A percentile compares a stretch with the other conserved stretches of the same genome.
Evolutionary conservation across 1,140 invertebrate genomes (phyloP).

Genomic region (Scaptomyza pallida): DNA sequence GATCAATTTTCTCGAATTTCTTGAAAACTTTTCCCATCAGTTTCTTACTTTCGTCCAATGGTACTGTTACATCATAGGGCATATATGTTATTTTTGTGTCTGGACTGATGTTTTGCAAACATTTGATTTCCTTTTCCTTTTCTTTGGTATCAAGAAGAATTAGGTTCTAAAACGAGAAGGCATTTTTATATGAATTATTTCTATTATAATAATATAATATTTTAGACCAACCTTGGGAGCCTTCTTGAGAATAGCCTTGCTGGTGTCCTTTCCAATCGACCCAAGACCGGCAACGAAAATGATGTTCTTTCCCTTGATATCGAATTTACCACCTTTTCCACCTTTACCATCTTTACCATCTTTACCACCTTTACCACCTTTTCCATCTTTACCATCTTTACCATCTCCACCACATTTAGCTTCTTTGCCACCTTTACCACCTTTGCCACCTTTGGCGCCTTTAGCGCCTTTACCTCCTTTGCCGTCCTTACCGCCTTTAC

Average conservation of each 20-base stretch:
- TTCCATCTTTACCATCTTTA: not conserved
- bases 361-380: not conserved
- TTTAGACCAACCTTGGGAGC: constrained; percentile 55
- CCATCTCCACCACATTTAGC: too few relatives aligned
- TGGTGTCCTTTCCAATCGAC: constrained; percentile 74
- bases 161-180: constrained; percentile 47
- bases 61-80: constrained; percentile 72
- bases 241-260: constrained; percentile 56
- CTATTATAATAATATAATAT: not conserved
- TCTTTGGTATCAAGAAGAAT: constrained; percentile 72
- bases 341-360: not conserved
- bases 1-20: constrained; percentile 69
- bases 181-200: not conserved
- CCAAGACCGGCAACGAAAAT: constrained; percentile 77
- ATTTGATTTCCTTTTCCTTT: constrained; percentile 55
- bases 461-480: too few relatives aligned
- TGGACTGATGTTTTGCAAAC: constrained; percentile 66
- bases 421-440: not conserved
- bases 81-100: constrained; percentile 68
- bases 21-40: constrained; percentile 64
- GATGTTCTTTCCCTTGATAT: constrained; percentile 69
- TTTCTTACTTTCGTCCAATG: constrained; percentile 54
- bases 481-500: too few relatives aligned
- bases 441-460: not conserved
- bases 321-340: not conserved